Conservation (phyloP, 2,113 vertebrate genomes). For the Hiodon tergisus region DNA sequence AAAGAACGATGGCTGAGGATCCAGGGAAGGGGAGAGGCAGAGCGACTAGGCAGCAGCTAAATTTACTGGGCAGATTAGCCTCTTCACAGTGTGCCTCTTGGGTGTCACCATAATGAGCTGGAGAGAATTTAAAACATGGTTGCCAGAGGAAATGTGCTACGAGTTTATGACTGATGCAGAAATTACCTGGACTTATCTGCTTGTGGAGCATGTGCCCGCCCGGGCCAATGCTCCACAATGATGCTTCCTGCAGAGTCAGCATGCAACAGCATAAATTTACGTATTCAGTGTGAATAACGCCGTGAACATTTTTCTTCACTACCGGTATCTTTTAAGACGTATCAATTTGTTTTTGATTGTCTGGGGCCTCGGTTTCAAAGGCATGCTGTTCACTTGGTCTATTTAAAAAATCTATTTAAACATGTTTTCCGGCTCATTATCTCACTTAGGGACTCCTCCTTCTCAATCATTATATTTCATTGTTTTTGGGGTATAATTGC, state of each 20-base stretch:
- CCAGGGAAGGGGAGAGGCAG: too few species aligned
- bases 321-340: not conserved
- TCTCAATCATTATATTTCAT: not conserved
- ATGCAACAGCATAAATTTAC: not conserved
- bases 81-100: not conserved
- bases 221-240: not conserved
- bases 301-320: not conserved
- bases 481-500: not conserved
- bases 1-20: too few species aligned
- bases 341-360: constrained; percentile 9
- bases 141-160: constrained; percentile 14
- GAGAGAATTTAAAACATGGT: constrained; percentile 6
- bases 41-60: too few species aligned
- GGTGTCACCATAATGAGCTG: not conserved
- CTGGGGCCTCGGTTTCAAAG: not conserved
- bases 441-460: too few species aligned
- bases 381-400: too few species aligned
- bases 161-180: constrained; percentile 9
- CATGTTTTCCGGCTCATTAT: too few species aligned
- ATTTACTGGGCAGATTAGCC: too few species aligned
- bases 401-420: not conserved
- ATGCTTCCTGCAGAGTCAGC: not conserved
- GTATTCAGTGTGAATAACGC: not conserved
- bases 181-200: constrained; percentile 12
- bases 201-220: not conserved